These are phyloP conservation scores for Campylomormyrus tamandua DNA, from an alignment of 2,113 vertebrate genomes.

Conservation along the genomic window DNA sequence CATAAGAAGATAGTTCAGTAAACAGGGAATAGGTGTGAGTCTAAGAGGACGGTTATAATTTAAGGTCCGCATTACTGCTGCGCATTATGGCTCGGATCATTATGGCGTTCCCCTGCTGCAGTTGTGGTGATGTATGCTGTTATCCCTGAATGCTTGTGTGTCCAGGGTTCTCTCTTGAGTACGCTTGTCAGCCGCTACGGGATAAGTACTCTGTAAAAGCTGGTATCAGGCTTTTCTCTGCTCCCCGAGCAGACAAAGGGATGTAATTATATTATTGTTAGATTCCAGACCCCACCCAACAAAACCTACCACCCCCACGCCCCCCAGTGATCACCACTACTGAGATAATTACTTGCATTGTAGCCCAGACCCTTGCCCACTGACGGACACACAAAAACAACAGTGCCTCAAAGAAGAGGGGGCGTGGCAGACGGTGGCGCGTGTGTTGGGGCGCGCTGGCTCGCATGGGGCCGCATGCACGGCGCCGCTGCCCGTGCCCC, in stretches of 20 bases:
- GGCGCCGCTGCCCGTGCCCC: constrained; percentile 53
- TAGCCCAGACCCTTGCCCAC: constrained; percentile 34
- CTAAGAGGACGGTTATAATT: background rate
- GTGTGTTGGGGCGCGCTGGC: constrained; percentile 23
- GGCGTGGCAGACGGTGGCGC: background rate
- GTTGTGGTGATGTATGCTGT: background rate
- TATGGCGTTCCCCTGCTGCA: background rate
- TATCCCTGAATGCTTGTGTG: background rate
- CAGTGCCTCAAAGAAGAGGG: constrained; percentile 15
- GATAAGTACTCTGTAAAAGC: constrained; percentile 68
- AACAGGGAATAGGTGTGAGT: background rate
- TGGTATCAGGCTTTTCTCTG: constrained; percentile 65
- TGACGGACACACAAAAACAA: constrained; percentile 10
- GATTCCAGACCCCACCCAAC: constrained; percentile 51
- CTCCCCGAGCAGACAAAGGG: constrained; percentile 62
- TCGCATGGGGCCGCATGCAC: constrained; percentile 31
- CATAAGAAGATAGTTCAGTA: background rate
- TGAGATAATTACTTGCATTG: constrained; percentile 69
- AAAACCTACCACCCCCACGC: constrained; percentile 39
- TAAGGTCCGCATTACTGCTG: background rate
- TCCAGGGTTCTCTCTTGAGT: background rate
- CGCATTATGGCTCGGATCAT: background rate
- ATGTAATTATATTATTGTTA: constrained; percentile 71
- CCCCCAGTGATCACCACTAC: constrained; percentile 53
- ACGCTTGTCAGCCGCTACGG: constrained; percentile 40